Base-by-base conservation (phyloP, 2,797 vertebrate genomes). In the Spinus olivaceus region DNA sequence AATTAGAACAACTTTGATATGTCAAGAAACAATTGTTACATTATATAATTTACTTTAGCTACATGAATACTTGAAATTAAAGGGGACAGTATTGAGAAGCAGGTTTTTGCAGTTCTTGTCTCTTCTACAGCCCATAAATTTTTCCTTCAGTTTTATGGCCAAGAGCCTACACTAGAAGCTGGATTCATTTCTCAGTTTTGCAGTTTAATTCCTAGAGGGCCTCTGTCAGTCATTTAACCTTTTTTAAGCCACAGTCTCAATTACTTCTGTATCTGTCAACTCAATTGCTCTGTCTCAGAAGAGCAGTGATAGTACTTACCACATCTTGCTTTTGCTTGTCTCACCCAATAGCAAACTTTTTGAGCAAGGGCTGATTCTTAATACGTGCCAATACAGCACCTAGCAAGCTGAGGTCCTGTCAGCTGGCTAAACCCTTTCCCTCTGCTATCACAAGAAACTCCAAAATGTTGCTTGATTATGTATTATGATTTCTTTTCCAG, bases 141-240 rank as follows among this genome's bases (percentile, higher is more conserved):
- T 74, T 81, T 51, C 42, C 57, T 81, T 95, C 35, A 50, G 61
- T 47, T 71, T 83, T 32, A 37, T 23, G 20, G n/a, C 27, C 33
- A 91, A 86, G 61, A 61, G 65, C 35, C 21, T 54, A 41, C 20
- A 20, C 49, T 63, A 70, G 59, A 81, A 81, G 18, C 28, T 28
- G 18, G 14, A 65, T 56, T 88, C 1, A 35, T 77, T 82, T 60
- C 49, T 85, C 39, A 73, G 57, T n/a, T 64, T n/a, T 81, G n/a
- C 44, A 70, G 54, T 9, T 61, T 35, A 93, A 61, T 28, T 93
- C 66, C 66, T 32, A 12, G 16, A 33, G 28, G 16, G 8, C 2
- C 63, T 83, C 70, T 73, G 41, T 27, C 66, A 90, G 32, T 66
- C 49, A 80, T 80, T 93, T 87, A 87, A 89, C 32, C 13, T 23